Evolutionary conservation across 2,797 vertebrate species (phyloP).

Genomic region (Arctocebus calabarensis): DNA sequence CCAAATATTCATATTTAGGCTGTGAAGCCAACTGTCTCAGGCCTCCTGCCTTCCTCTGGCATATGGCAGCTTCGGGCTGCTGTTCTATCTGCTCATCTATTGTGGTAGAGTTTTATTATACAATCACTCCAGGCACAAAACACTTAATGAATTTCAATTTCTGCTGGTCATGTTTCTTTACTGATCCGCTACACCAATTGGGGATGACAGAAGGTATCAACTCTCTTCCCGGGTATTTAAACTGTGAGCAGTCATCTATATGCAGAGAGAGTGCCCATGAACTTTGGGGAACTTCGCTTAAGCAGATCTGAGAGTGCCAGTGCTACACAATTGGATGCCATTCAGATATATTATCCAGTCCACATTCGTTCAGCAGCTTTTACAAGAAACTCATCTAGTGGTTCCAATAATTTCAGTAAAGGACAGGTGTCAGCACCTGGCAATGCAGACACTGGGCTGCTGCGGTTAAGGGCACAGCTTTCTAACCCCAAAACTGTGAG

Average conservation of each 20-base stretch:
- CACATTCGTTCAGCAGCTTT: not conserved
- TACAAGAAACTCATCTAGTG: not conserved
- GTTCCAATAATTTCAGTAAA: not conserved
- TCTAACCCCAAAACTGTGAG: not conserved
- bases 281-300: conserved; percentile 10
- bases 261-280: not conserved
- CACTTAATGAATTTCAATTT: conserved; percentile 60
- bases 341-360: not conserved
- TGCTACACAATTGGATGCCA: not conserved
- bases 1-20: conserved; percentile 23
- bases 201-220: conserved; percentile 58
- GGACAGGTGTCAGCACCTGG: not conserved
- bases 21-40: not conserved
- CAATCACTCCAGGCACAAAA: conserved; percentile 63
- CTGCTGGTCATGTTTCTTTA: conserved; percentile 46
- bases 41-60: not conserved
- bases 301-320: not conserved
- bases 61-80: conserved; percentile 29
- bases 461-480: not conserved
- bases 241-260: not conserved
- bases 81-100: conserved; percentile 27
- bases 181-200: conserved; percentile 49
- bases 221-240: not conserved
- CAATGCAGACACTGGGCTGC: not conserved
- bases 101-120: conserved; percentile 23